Conservation (phyloP, 2,888 invertebrate species). For the Caenorhabditis parvicauda region DNA sequence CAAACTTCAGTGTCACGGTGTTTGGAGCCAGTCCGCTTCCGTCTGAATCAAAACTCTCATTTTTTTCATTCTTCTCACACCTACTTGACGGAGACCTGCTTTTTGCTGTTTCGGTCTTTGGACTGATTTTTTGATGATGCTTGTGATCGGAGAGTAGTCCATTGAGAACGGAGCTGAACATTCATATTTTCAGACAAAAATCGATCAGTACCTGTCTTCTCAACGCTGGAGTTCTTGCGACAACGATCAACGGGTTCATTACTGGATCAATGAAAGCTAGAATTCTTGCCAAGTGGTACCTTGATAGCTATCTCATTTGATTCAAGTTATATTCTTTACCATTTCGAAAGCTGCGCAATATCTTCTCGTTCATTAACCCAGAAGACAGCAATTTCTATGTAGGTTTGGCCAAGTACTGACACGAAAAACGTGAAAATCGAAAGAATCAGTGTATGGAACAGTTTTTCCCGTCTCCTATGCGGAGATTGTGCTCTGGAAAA, state of each 20-base stretch:
- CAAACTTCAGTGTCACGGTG: neutral
- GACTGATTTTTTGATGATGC: conserved; percentile 27
- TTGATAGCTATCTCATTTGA: conserved; percentile 6
- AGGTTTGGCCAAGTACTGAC: conserved; percentile 56
- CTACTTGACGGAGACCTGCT: too few relatives aligned
- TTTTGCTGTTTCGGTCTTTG: conserved; percentile 13
- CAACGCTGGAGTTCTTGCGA: conserved; percentile 54
- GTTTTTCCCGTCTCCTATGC: conserved; percentile 54
- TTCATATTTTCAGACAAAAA: neutral
- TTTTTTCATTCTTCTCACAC: conserved; percentile 5
- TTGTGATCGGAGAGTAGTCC: conserved; percentile 33
- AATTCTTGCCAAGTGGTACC: conserved; percentile 51
- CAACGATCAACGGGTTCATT: conserved; percentile 58
- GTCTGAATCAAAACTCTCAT: conserved; percentile 16
- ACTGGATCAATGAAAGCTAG: conserved; percentile 58
- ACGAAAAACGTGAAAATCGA: conserved; percentile 54
- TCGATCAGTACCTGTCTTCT: conserved; percentile 40
- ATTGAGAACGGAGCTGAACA: conserved; percentile 31
- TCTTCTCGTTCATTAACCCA: conserved; percentile 57
- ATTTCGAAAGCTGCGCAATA: conserved; percentile 32
- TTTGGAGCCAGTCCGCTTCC: conserved; percentile 13
- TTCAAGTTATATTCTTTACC: conserved; percentile 20
- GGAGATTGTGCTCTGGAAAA: conserved; percentile 51
- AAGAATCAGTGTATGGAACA: conserved; percentile 58
- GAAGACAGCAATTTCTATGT: conserved; percentile 60